Evolutionary conservation across 92 coral and sea anemone genomes (phyloP).

Genomic region (Phenganax subtilis): DNA sequence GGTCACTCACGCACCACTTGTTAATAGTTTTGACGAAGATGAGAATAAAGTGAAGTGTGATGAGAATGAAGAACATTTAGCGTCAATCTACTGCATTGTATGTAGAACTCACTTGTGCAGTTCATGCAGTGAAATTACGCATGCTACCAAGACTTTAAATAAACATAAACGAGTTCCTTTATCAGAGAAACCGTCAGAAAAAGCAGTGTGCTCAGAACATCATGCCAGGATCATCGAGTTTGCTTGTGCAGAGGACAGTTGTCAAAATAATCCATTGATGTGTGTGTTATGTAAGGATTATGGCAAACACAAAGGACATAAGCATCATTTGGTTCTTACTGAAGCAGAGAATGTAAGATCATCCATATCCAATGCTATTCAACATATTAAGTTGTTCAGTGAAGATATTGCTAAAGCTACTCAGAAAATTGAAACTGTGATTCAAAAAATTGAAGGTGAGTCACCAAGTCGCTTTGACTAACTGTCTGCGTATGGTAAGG

Average conservation of each 20-base stretch:
- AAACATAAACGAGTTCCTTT: conserved; percentile 87
- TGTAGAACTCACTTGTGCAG: conserved; percentile 76
- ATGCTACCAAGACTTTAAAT: conserved; percentile 86
- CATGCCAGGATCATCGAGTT: conserved; percentile 89
- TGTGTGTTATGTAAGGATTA: conserved; percentile 95
- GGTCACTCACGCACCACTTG: conserved; percentile 63
- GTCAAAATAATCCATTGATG: conserved; percentile 84
- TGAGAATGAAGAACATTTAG: conserved; percentile 94
- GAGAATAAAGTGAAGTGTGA: conserved; percentile 74
- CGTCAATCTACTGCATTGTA: conserved; percentile 78
- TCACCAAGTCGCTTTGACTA: not conserved
- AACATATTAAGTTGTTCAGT: conserved; percentile 82
- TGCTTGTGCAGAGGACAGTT: conserved; percentile 87
- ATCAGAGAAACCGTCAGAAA: conserved; percentile 88
- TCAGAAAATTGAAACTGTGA: conserved; percentile 72
- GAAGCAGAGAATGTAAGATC: conserved; percentile 90
- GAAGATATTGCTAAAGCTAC: conserved; percentile 91
- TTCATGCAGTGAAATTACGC: conserved; percentile 79
- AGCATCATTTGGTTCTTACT: conserved; percentile 79
- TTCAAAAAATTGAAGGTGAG: conserved; percentile 92
- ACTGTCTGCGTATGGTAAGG: too few species aligned
- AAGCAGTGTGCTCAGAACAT: conserved; percentile 76
- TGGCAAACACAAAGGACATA: conserved; percentile 94
- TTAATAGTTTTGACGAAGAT: conserved; percentile 55
- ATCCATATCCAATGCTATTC: conserved; percentile 85